Conservation (phyloP, 2,797 vertebrate species). For the Cirrhinus molitorella region DNA sequence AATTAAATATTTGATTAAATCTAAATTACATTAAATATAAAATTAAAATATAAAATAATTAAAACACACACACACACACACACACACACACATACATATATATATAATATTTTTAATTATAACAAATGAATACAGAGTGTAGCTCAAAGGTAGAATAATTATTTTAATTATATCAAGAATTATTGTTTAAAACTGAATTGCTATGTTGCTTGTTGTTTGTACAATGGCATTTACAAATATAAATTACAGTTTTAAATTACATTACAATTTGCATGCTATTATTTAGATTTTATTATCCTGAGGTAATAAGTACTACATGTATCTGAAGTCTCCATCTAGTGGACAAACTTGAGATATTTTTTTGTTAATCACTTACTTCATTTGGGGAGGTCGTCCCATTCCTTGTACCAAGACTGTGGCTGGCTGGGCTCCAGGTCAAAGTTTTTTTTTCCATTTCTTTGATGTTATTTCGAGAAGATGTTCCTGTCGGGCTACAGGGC, state of each 20-base stretch:
- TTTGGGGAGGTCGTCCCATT: constrained; percentile 76
- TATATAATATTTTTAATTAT: no score
- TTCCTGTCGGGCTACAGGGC: constrained; percentile 79
- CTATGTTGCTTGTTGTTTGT: no score
- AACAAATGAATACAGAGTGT: not conserved
- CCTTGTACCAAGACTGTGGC: constrained; percentile 64
- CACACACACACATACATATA: no score
- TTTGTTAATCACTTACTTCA: constrained; percentile 73
- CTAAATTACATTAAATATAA: no score
- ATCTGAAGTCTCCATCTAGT: constrained; percentile 28
- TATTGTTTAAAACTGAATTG: no score
- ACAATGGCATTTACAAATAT: no score
- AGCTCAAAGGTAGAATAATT: not conserved
- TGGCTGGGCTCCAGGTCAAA: constrained; percentile 73
- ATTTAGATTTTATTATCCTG: not conserved
- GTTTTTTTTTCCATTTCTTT: constrained; percentile 76
- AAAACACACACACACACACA: no score
- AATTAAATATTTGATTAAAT: no score
- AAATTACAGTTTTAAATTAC: no score
- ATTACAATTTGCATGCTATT: not conserved
- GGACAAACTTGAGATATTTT: not conserved
- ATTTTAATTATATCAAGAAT: not conserved
- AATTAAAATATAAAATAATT: no score
- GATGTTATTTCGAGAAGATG: constrained; percentile 78
- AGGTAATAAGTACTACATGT: not conserved